These are phyloP conservation scores for Pipra filicauda DNA, from an alignment of 2,113 vertebrate species.

Conservation along the genomic window DNA sequence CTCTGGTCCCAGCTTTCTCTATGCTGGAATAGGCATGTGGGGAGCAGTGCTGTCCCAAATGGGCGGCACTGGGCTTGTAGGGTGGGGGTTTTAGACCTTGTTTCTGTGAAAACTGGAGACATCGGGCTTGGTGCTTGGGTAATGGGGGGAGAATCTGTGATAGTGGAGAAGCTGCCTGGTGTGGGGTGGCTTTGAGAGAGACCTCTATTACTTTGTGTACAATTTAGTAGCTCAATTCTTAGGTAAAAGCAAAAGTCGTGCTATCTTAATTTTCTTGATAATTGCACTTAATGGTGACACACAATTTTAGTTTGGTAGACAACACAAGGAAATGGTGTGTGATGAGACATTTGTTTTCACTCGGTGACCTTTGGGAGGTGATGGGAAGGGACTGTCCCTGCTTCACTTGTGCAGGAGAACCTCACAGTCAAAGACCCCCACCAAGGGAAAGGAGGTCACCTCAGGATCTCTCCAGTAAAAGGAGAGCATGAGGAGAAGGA, in stretches of 20 bases:
- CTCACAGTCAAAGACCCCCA: background rate
- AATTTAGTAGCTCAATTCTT: background rate
- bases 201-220: background rate
- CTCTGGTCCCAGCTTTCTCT: background rate
- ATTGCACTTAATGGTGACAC: background rate
- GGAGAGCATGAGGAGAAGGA: background rate
- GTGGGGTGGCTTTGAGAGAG: background rate
- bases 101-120: background rate
- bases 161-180: background rate
- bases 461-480: background rate
- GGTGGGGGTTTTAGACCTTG: background rate
- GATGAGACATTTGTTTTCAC: background rate
- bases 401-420: background rate
- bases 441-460: accelerated
- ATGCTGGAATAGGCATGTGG: accelerated
- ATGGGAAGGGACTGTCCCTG: background rate
- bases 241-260: background rate
- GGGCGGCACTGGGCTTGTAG: background rate
- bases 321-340: background rate
- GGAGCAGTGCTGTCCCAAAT: too few species aligned
- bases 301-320: background rate
- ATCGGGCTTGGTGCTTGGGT: background rate
- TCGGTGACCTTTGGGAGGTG: background rate
- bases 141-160: background rate
- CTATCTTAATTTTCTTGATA: background rate